Evolutionary conservation across 2,113 vertebrate species (phyloP), one percentile per base, ranked within the genome.

Genomic region (Catagonus wagneri): DNA sequence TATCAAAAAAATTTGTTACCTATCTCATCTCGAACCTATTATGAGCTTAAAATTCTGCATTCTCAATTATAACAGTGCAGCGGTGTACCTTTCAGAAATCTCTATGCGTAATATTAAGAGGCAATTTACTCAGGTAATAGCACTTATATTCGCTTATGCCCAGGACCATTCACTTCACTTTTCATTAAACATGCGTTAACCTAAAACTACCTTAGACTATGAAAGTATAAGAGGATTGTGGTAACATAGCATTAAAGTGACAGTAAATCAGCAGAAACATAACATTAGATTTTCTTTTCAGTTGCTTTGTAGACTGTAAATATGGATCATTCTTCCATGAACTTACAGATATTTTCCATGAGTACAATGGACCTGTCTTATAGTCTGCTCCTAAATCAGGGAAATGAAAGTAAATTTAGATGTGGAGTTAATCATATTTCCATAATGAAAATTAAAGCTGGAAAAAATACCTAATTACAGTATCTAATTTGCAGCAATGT

Each of bases 151-250:
- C 87, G 36, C 39, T 52, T 66, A 86, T 44, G 14, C 1, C 83
- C 58, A 32, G 8, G 79, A 88, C 4, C 9, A 29, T 32, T 17
- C 54, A 14, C 14, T 95, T 36, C 75, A 66, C 56, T 97, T 93
- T 97, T 96, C 72, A 88, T 97, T 97, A 95, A 69, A 93, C 78
- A 72, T 25, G 10, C 88, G 83, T 98, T 97, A 98, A 96, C 89
- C 65, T 94, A 95, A 95, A 97, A 90, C 60, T 78, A 93, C 2
- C 9, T 58, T 66, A 81, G 80, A 84, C 75, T 89, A 20, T 97
- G 96, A 96, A 97, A 97, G 20, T 90, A 80, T 92, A 92, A 94
- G 52, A 96, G 7, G 19, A 32, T 4, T 89, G 5, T 95, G 86
- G 96, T 86, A 96, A 13, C 39, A 68, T 27, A 89, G 4, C 81